Evolutionary conservation across 2,888 invertebrate genomes (phyloP).

Genomic region (Cryptophagus acutangulus): DNA sequence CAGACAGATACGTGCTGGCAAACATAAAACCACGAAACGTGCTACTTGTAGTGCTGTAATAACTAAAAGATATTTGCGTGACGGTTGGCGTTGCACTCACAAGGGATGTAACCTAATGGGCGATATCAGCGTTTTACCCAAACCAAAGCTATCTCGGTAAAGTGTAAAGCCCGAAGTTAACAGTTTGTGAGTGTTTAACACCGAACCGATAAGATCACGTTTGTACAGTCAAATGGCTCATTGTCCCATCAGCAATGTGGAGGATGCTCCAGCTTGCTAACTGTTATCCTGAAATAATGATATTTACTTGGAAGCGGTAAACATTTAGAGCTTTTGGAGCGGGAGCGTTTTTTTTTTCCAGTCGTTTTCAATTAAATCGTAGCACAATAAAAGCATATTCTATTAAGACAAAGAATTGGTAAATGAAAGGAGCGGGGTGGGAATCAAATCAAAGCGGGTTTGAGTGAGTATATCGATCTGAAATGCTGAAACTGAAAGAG

Average conservation of each 20-base stretch:
- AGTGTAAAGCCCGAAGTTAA: conserved; percentile 40
- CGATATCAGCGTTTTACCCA: conserved; percentile 37
- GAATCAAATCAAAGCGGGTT: too few species aligned
- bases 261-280: too few species aligned
- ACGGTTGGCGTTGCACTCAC: conserved; percentile 23
- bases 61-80: conserved; percentile 28
- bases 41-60: conserved; percentile 20
- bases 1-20: conserved; percentile 18
- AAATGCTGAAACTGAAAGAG: too few species aligned
- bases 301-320: too few species aligned
- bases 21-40: conserved; percentile 23
- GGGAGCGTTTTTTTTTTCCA: too few species aligned
- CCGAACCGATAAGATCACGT: conserved; percentile 38
- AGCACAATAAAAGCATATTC: too few species aligned
- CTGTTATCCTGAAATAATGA: too few species aligned
- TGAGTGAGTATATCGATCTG: conserved; percentile 23
- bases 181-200: conserved; percentile 39
- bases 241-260: conserved; percentile 34
- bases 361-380: too few species aligned
- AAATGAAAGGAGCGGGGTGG: too few species aligned
- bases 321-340: too few species aligned
- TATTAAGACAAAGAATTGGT: too few species aligned
- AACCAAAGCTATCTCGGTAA: conserved; percentile 35
- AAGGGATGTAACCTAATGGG: conserved; percentile 29
- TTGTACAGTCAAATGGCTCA: conserved; percentile 36